These are phyloP conservation scores for Microdon myrmicae DNA, from an alignment of 2,888 invertebrate species.

Conservation along the genomic window DNA sequence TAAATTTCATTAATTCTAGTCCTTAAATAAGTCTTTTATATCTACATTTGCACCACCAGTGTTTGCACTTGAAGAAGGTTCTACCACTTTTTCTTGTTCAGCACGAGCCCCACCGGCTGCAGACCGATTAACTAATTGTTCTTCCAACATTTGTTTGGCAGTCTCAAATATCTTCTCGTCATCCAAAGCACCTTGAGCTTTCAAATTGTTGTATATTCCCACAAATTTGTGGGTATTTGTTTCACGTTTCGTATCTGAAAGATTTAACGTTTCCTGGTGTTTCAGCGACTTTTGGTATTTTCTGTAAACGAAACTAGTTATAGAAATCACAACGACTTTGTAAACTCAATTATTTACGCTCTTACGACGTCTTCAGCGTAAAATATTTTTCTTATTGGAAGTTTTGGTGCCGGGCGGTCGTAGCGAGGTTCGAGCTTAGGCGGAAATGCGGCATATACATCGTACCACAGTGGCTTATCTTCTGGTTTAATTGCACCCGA, in stretches of 20 bases:
- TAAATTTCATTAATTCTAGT: conserved; percentile 4
- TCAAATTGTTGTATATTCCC: conserved; percentile 71
- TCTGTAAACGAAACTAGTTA: conserved; percentile 67
- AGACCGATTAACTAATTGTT: conserved; percentile 56
- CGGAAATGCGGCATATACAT: conserved; percentile 90
- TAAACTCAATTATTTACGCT: conserved; percentile 72
- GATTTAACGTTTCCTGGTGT: conserved; percentile 70
- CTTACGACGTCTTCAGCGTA: conserved; percentile 85
- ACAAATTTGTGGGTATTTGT: conserved; percentile 72
- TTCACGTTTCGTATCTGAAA: conserved; percentile 66
- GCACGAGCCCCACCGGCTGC: conserved; percentile 34
- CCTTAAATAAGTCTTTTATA: conserved; percentile 39
- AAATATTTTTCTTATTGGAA: conserved; percentile 76
- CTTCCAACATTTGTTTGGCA: conserved; percentile 66
- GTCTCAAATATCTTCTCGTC: conserved; percentile 69
- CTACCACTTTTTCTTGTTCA: conserved; percentile 16
- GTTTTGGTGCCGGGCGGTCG: conserved; percentile 74
- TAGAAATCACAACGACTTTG: conserved; percentile 55
- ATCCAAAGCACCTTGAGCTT: conserved; percentile 69
- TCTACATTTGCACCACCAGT: conserved; percentile 16
- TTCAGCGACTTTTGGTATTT: conserved; percentile 74
- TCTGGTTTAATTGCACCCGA: conserved; percentile 82
- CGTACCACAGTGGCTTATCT: conserved; percentile 93
- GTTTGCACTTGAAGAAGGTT: conserved; percentile 27
- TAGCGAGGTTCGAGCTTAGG: conserved; percentile 85